Percentiles rank a stretch among this genome's conserved stretches.
phyloP scores from a whole-genome alignment of 2,888 invertebrate species.

The Drosophila paranaensis region DNA sequence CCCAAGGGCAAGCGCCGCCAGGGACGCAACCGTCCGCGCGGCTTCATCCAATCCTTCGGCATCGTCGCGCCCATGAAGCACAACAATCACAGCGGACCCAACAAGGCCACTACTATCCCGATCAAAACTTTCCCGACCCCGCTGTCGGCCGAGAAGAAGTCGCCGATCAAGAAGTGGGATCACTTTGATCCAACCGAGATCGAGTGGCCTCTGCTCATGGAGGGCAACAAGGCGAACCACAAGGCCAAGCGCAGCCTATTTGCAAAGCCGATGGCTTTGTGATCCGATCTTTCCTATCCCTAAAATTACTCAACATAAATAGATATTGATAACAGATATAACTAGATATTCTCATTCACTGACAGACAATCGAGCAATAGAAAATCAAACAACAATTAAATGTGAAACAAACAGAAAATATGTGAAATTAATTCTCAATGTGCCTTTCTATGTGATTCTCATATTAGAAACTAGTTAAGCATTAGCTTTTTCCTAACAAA shows the following conservation, averaged over 20 bases:
- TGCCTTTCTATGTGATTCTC: too few species aligned
- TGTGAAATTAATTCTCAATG: too few species aligned
- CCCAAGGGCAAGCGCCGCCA: constrained; percentile 26
- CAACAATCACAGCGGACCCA: not conserved
- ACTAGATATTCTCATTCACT: too few species aligned
- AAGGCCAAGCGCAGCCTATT: not conserved
- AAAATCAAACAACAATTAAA: too few species aligned
- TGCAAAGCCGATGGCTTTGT: not conserved
- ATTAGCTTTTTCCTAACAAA: too few species aligned
- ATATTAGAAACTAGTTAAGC: too few species aligned
- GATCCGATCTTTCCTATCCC: not conserved
- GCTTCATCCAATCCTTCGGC: constrained; percentile 41
- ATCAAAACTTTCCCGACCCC: not conserved
- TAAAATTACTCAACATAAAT: too few species aligned
- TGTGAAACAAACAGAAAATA: too few species aligned
- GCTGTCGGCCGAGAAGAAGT: constrained; percentile 22
- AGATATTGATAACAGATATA: too few species aligned
- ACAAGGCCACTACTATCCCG: not conserved
- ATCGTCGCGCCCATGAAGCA: constrained; percentile 31
- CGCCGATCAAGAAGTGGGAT: not conserved
- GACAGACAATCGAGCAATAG: too few species aligned
- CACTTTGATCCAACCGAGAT: not conserved
- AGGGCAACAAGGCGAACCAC: not conserved
- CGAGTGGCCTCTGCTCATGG: not conserved
- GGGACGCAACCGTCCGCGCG: constrained; percentile 34